phyloP scores from a whole-genome alignment of 2,113 vertebrate species.

The Cryptotis parvus region DNA sequence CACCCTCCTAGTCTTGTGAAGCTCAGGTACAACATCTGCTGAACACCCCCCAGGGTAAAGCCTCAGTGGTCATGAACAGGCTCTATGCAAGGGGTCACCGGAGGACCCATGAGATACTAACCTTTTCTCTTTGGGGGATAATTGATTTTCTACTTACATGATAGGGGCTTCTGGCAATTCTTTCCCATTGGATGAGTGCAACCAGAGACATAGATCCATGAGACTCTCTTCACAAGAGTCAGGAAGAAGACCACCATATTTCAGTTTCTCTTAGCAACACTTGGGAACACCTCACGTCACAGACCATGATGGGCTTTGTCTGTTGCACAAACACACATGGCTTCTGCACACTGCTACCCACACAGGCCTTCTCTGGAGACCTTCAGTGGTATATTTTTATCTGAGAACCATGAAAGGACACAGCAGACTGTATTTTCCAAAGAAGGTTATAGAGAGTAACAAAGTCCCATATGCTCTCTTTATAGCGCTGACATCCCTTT shows the following conservation, averaged over 20 bases:
- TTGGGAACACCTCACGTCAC: neutral
- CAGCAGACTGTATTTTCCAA: neutral
- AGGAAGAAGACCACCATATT: fast-evolving
- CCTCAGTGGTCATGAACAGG: neutral
- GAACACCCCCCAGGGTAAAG: neutral
- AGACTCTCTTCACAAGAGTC: too few species aligned
- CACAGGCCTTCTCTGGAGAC: neutral
- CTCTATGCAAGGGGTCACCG: fast-evolving
- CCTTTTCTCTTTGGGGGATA: neutral
- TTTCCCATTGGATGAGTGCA: neutral
- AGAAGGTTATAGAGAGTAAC: neutral
- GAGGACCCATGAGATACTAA: too few species aligned
- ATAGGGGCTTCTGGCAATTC: neutral
- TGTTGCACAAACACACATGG: neutral
- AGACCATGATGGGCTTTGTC: neutral
- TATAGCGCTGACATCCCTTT: neutral
- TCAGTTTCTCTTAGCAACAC: neutral
- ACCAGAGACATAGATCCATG: neutral
- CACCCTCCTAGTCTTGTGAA: neutral
- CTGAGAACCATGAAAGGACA: neutral
- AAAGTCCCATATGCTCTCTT: neutral
- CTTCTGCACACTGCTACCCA: neutral
- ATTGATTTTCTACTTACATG: neutral
- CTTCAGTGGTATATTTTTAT: neutral
- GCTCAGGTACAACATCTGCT: neutral